A percentile compares a stretch with the other conserved stretches of the same genome.
Evolutionary conservation across 2,113 vertebrate genomes (phyloP).

Genomic region (Bolborhynchus lineola): DNA sequence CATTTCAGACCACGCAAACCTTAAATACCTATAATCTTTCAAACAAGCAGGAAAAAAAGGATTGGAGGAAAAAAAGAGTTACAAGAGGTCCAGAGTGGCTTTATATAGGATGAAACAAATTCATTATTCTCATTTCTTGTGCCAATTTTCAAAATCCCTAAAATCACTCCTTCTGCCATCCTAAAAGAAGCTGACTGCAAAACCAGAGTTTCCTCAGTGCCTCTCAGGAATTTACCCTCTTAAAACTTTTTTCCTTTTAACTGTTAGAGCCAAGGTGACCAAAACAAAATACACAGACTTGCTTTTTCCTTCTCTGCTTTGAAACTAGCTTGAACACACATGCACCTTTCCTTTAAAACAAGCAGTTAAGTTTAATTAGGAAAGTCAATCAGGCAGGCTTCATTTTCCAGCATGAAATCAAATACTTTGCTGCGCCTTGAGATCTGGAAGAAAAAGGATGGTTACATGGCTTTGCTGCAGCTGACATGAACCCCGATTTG

Average conservation of each 20-base stretch:
- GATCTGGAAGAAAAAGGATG: neutral
- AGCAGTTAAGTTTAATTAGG: neutral
- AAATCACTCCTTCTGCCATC: accelerated
- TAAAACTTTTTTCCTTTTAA: neutral
- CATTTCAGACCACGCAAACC: neutral
- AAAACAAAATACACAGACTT: neutral
- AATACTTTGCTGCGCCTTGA: neutral
- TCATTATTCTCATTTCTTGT: neutral
- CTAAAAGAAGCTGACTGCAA: neutral
- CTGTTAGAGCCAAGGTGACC: neutral
- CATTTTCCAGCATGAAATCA: neutral
- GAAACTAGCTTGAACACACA: neutral
- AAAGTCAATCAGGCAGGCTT: neutral
- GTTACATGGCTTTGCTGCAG: neutral
- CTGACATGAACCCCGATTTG: neutral
- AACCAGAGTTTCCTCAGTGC: neutral
- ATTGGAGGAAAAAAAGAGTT: neutral
- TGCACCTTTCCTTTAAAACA: neutral
- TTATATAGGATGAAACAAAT: neutral
- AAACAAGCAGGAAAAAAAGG: neutral
- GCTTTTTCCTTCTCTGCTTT: neutral
- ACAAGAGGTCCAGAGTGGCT: neutral
- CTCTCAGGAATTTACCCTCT: neutral
- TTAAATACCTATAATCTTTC: neutral
- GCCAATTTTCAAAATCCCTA: neutral